Percentiles rank a stretch among this genome's conserved stretches.
phyloP scores from a whole-genome alignment of 2,113 vertebrate genomes.

The Channa maculata region DNA sequence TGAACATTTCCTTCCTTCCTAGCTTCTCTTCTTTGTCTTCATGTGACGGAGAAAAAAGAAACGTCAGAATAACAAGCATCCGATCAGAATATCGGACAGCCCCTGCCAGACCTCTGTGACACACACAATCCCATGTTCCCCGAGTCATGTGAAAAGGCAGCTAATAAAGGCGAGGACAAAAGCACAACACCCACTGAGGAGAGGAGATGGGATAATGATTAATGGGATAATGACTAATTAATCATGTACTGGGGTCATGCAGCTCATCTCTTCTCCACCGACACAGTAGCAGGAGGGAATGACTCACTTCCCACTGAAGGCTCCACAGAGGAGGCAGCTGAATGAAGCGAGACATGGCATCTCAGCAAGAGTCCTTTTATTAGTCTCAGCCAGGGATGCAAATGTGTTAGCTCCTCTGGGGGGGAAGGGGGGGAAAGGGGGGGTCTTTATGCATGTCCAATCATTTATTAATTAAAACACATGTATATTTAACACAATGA shows the following conservation, averaged over 20 bases:
- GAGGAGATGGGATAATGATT: slow-evolving; percentile 80
- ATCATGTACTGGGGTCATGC: slow-evolving; percentile 69
- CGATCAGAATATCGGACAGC: slow-evolving; percentile 27
- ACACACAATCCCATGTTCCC: slow-evolving; percentile 41
- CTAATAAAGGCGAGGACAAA: slow-evolving; percentile 73
- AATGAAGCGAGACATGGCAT: slow-evolving; percentile 54
- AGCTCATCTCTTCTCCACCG: slow-evolving; percentile 57
- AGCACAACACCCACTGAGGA: slow-evolving; percentile 64
- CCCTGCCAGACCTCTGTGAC: slow-evolving; percentile 35
- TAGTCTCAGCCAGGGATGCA: slow-evolving; percentile 41
- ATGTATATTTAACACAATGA: slow-evolving; percentile 20
- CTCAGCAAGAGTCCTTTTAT: slow-evolving; percentile 49
- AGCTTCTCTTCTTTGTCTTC: slow-evolving; percentile 9
- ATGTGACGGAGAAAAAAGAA: background rate
- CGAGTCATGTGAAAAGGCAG: slow-evolving; percentile 30
- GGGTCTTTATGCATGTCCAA: slow-evolving; percentile 46
- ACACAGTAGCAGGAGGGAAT: slow-evolving; percentile 58
- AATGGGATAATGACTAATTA: slow-evolving; percentile 57
- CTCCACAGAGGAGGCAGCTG: slow-evolving; percentile 57
- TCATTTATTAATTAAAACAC: slow-evolving; percentile 35
- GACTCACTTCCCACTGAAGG: slow-evolving; percentile 71
- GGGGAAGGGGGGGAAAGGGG: background rate
- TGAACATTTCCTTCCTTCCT: slow-evolving; percentile 41
- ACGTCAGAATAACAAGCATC: slow-evolving; percentile 5
- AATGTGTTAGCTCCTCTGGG: slow-evolving; percentile 35